phyloP scores from a whole-genome alignment of 2,888 invertebrate genomes.

The Calameuta idolon region DNA sequence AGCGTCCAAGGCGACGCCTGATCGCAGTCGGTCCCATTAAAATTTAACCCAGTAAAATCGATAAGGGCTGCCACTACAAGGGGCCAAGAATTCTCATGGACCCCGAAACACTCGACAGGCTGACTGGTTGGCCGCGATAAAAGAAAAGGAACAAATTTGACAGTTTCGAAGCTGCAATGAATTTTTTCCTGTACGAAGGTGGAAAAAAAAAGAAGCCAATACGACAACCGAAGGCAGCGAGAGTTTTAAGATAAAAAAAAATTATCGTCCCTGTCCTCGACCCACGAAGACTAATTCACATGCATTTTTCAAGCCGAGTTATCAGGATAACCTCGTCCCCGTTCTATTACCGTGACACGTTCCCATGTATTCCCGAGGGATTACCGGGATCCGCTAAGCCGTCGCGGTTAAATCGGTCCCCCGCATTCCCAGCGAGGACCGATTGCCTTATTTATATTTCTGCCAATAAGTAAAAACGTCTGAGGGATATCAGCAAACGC shows the following conservation, averaged over 20 bases:
- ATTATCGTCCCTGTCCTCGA: not conserved
- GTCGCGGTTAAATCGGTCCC: slow-evolving; percentile 46
- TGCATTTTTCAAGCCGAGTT: slow-evolving; percentile 55
- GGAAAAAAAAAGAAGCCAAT: not conserved
- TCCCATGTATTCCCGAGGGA: slow-evolving; percentile 56
- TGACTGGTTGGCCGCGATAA: not conserved
- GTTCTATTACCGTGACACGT: slow-evolving; percentile 37
- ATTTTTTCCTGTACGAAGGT: not conserved
- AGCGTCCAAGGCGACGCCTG: not conserved
- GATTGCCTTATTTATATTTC: slow-evolving; percentile 57
- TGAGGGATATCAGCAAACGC: not conserved
- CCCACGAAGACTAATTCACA: slow-evolving; percentile 43
- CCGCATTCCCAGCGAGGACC: slow-evolving; percentile 22
- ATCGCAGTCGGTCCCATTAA: not conserved
- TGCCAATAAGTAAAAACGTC: not conserved
- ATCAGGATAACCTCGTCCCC: slow-evolving; percentile 47
- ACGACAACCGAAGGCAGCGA: not conserved
- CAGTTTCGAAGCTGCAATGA: not conserved
- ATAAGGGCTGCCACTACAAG: not conserved
- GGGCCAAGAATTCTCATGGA: not conserved
- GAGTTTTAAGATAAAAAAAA: not conserved
- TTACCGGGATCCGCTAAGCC: slow-evolving; percentile 62
- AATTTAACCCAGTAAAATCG: not conserved
- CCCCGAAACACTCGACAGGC: not conserved
- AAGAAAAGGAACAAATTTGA: not conserved